Base-by-base conservation (phyloP, 2,797 vertebrate genomes). In the Rhinatrema bivittatum region DNA sequence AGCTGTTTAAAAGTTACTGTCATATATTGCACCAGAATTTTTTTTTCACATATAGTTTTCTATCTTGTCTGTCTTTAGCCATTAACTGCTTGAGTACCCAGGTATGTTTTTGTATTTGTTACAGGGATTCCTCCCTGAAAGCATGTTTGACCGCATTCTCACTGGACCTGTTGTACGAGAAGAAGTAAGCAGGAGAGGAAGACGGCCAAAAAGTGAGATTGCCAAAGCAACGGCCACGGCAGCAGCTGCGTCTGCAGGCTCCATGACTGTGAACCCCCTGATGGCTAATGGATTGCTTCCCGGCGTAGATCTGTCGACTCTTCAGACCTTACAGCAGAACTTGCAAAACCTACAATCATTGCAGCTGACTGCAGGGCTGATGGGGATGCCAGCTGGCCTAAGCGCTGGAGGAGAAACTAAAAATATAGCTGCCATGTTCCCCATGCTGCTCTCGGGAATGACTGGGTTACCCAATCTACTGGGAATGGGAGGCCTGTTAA, bases 401-500 rank as follows among this genome's bases (percentile, higher is more conserved):
- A 72, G 87, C 4, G 20, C 79, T 4, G 70, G 62, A 27, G 82
- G 76, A 45, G 85, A 87, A 27, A 82, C 86, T 0, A 93, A 89
- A 54, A 94, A 78, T 55, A 44, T 97, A 60, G 93, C 96, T 10
- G 85, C 94, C 56, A 85, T 99, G 88, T 95, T 98, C 76, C 96
- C 94, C 64, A 93, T 98, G 94, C 91, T 98, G 78, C 85, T 98
- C 22, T 96, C 95, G 2, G 90, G 91, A 41, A 92, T 97, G 90
- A 76, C 90, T 5, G 91, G 93, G 6, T 72, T 98, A 51, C 95
- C 93, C 16, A 96, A 93, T 77, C 65, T 99, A 46, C 59, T 99
- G 17, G 78, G 90, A 44, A 87, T 97, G 85, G 83, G 88, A 43
- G 78, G 79, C 40, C 72, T 95, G 37, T 62, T 95, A 1, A 74